Base-by-base conservation (phyloP, 2,797 vertebrate genomes). In the Clarias pachynema region DNA sequence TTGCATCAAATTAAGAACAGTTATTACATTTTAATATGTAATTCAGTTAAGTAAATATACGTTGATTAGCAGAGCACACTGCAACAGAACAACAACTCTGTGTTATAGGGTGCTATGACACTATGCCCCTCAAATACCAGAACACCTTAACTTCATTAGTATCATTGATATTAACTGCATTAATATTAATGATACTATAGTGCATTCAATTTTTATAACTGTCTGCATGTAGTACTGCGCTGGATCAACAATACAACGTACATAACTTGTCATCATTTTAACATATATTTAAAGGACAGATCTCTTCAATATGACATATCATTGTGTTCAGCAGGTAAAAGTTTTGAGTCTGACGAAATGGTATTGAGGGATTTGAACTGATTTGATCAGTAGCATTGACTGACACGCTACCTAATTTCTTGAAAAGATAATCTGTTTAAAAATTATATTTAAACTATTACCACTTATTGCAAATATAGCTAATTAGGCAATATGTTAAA, bases 1-100 rank as follows among this genome's bases (percentile, higher is more conserved):
- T 56, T 65, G 63, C 40, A 59, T 65, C 59, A 57, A 70, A 73
- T n/a, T 62, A 57, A 29, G n/a, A 72, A 80, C 31, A 20, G 60
- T 57, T 18, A 44, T 68, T 12, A 74, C 69, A 14, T 15, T 56
- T n/a, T 56, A 65, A 56, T 53, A 53, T 65, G n/a, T 77, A 15
- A 72, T 62, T 73, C n/a, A 57, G n/a, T 37, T 8, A 59, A 44
- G 4, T 31, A 22, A 66, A 62, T 40, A 69, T 62, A n/a, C 7
- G 8, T 69, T 57, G 44, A 73, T 22, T 22, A 40, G 29, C 74
- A 22, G 56, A 40, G 37, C 34, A 56, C 1, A 60, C 10, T 22
- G 44, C 37, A 44, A 60, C 24, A 69, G 29, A 69, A 31, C 16
- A 60, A 59, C 63, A 59, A 37, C 53, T 5, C 53, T 34, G 53